phyloP scores from a whole-genome alignment of 2,797 vertebrate species.

The Schizopygopsis pylzovi region DNA sequence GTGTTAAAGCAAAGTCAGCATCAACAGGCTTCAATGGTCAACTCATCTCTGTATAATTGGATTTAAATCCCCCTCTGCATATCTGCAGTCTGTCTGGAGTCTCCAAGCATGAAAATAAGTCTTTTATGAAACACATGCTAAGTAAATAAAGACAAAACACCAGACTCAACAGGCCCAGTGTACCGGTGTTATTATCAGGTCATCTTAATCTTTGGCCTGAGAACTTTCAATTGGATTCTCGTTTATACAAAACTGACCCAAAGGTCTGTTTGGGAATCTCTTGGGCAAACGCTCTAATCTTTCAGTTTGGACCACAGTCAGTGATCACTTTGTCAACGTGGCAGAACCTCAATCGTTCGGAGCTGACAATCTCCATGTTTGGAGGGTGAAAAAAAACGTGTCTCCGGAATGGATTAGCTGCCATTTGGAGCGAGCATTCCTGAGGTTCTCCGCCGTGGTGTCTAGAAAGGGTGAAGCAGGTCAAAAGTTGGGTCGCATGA shows the following conservation, averaged over 20 bases:
- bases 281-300: constrained; percentile 32
- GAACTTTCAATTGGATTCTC: constrained; percentile 43
- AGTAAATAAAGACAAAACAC: constrained; percentile 15
- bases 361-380: constrained; percentile 21
- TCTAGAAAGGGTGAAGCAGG: constrained; percentile 47
- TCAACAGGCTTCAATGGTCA: constrained; percentile 21
- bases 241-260: constrained; percentile 25
- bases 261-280: constrained; percentile 34
- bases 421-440: constrained; percentile 53
- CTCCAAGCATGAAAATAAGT: constrained; percentile 11
- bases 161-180: not conserved
- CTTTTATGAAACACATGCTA: constrained; percentile 29
- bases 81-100: constrained; percentile 30
- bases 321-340: constrained; percentile 40
- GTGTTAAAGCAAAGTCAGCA: constrained; percentile 37
- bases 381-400: constrained; percentile 12
- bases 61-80: constrained; percentile 22
- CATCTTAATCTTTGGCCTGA: constrained; percentile 21
- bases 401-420: constrained; percentile 55
- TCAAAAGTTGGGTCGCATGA: constrained; percentile 56
- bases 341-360: not conserved
- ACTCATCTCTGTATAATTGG: constrained; percentile 39
- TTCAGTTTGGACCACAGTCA: constrained; percentile 10
- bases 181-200: not conserved
- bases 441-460: constrained; percentile 49